These are phyloP conservation scores for Ctenicera cuprea DNA, from an alignment of 2,888 invertebrate genomes.

Conservation along the genomic window DNA sequence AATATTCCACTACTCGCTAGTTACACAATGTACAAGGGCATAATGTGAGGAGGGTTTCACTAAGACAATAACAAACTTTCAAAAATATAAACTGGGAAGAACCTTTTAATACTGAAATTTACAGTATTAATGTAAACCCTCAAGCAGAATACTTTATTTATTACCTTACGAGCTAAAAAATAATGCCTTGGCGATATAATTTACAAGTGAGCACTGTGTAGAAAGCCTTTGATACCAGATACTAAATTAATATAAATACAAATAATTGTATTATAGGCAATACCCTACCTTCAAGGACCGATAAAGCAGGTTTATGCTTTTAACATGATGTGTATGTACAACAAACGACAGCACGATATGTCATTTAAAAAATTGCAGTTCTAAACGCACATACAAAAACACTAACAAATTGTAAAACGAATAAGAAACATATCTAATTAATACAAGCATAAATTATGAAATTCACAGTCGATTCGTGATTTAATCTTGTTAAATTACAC, in stretches of 20 bases:
- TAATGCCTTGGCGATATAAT: slow-evolving; percentile 26
- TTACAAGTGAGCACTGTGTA: slow-evolving; percentile 4
- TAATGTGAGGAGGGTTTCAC: background rate
- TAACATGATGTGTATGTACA: slow-evolving; percentile 11
- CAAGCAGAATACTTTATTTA: background rate
- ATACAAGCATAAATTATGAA: slow-evolving; percentile 1
- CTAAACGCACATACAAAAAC: background rate
- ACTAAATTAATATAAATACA: background rate
- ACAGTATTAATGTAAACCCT: slow-evolving; percentile 12
- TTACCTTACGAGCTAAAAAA: slow-evolving; percentile 18
- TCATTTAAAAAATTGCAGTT: background rate
- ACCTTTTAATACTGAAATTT: background rate
- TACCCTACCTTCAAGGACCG: background rate
- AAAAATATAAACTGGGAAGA: background rate
- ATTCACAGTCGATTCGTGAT: slow-evolving; percentile 27
- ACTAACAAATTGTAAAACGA: too few species aligned
- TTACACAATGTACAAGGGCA: slow-evolving; percentile 11
- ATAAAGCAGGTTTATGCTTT: slow-evolving; percentile 6
- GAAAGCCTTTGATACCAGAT: slow-evolving; percentile 19
- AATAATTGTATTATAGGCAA: background rate
- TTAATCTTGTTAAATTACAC: slow-evolving; percentile 17
- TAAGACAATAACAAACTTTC: slow-evolving; percentile 7
- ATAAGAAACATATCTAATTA: too few species aligned
- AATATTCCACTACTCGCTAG: background rate
- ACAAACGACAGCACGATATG: background rate